These are phyloP conservation scores for Orestias chungarensis DNA, from an alignment of 2,797 vertebrate species.

Conservation along the genomic window DNA sequence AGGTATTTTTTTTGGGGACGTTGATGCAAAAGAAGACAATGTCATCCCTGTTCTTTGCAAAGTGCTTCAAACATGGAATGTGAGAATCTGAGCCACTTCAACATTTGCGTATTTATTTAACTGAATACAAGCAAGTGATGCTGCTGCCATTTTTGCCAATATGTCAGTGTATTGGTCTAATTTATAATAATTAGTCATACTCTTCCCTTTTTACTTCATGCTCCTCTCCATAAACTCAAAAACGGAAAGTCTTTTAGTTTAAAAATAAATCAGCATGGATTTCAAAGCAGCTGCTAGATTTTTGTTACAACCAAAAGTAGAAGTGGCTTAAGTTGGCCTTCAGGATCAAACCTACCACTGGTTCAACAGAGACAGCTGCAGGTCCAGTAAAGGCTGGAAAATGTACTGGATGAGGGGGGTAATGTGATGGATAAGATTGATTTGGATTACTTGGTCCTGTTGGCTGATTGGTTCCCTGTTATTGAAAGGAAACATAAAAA, in stretches of 20 bases:
- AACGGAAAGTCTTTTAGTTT: neutral
- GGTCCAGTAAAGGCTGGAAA: neutral
- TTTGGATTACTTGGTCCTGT: neutral
- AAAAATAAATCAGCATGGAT: neutral
- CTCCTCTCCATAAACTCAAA: neutral
- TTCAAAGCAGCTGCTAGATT: neutral
- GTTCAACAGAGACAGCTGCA: neutral
- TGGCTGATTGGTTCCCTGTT: slow-evolving; percentile 29
- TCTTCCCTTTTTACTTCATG: neutral
- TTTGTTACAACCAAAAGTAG: neutral
- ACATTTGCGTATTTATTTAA: neutral
- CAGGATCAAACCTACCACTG: slow-evolving; percentile 18
- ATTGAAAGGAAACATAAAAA: slow-evolving; percentile 1
- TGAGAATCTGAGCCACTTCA: neutral
- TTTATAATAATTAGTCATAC: neutral
- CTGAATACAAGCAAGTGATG: neutral
- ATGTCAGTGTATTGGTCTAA: neutral
- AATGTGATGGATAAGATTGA: slow-evolving; percentile 2
- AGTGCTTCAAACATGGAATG: too few species aligned
- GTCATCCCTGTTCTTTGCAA: neutral
- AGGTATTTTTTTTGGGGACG: neutral
- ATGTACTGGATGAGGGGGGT: slow-evolving; percentile 8
- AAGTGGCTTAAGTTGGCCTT: neutral
- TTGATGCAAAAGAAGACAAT: neutral
- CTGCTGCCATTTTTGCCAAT: neutral